These are phyloP conservation scores for Pantherophis alleghaniensis DNA, from an alignment of 2,797 vertebrate genomes.

Conservation along the genomic window DNA sequence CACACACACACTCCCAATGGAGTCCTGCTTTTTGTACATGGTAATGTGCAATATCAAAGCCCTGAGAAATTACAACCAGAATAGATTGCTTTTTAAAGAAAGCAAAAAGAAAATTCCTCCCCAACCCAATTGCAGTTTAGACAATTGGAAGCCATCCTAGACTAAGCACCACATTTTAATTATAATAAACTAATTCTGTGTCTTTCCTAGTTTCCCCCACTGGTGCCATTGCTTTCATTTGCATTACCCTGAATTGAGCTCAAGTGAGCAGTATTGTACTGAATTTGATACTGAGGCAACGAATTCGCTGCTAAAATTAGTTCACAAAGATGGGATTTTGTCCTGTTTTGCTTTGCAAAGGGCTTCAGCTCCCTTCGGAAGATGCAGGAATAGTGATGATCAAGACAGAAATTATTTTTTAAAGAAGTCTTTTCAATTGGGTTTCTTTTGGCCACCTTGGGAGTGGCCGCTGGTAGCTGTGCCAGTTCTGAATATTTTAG, in stretches of 20 bases:
- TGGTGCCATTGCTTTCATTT: background rate
- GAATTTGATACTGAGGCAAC: background rate
- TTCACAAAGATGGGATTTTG: background rate
- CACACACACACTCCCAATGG: background rate
- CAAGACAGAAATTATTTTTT: background rate
- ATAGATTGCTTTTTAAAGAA: background rate
- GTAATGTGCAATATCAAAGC: background rate
- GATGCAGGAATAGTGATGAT: background rate
- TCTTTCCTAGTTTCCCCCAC: background rate
- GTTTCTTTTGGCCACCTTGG: background rate
- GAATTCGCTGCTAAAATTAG: conserved; percentile 17
- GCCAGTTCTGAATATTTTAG: background rate
- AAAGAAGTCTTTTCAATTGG: background rate
- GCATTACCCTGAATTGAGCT: background rate
- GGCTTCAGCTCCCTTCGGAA: background rate
- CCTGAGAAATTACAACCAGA: background rate
- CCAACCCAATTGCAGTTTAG: background rate
- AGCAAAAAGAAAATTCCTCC: background rate
- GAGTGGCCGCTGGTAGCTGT: background rate
- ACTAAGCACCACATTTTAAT: background rate
- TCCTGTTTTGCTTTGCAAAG: background rate
- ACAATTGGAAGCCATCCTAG: background rate
- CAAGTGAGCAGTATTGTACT: background rate
- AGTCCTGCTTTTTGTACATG: background rate
- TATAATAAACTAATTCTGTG: background rate